Percentiles rank a stretch among this genome's conserved stretches.
Evolutionary conservation across 2,888 invertebrate genomes (phyloP).

Genomic region (Amphipoea lucens): DNA sequence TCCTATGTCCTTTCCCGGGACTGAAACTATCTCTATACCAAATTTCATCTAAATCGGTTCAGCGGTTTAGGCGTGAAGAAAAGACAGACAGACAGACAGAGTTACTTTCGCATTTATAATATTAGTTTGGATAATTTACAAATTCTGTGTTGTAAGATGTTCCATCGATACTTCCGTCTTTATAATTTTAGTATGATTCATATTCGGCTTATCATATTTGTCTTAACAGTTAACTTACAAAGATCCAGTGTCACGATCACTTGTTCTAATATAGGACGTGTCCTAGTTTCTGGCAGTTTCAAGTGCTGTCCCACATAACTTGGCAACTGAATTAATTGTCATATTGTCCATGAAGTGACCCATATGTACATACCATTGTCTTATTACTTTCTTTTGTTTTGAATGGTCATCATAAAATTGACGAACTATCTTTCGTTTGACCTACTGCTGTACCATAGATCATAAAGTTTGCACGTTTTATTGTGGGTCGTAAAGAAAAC

Average conservation of each 20-base stretch:
- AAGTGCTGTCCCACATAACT: conserved; percentile 43
- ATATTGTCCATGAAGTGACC: conserved; percentile 48
- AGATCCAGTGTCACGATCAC: conserved; percentile 26
- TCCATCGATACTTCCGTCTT: not conserved
- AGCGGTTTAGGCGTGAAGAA: too few species aligned
- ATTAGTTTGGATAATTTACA: too few species aligned
- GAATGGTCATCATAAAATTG: conserved; percentile 10
- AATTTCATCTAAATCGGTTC: too few species aligned
- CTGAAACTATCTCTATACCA: too few species aligned
- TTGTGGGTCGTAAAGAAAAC: conserved; percentile 12
- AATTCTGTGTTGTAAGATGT: not conserved
- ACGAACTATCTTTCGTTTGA: conserved; percentile 23
- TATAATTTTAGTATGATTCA: not conserved
- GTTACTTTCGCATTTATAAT: too few species aligned
- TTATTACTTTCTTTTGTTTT: conserved; percentile 29
- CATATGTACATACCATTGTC: conserved; percentile 19
- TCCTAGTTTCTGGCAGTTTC: conserved; percentile 29
- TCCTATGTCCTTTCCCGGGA: too few species aligned
- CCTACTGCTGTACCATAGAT: conserved; percentile 11
- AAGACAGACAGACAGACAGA: too few species aligned
- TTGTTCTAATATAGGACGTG: conserved; percentile 35
- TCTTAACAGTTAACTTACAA: conserved; percentile 13
- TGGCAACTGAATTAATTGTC: conserved; percentile 47
- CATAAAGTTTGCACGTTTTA: conserved; percentile 6
- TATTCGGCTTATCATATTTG: not conserved